Evolutionary conservation across 2,888 invertebrate species (phyloP).

Genomic region (Sisyra nigra): DNA sequence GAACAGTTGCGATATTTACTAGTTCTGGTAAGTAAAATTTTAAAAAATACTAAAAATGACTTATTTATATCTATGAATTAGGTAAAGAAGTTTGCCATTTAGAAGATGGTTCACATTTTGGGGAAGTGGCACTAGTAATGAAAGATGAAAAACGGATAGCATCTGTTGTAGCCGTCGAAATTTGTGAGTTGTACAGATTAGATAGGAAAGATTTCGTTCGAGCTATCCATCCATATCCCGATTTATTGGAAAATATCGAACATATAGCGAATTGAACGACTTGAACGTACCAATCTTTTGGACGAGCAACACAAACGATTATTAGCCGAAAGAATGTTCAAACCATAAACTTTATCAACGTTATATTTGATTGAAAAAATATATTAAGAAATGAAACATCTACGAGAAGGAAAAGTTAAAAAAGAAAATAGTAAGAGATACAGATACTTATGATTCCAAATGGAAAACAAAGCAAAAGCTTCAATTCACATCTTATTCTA

Average conservation of each 20-base stretch:
- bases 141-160: constrained; percentile 23
- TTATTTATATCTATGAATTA: constrained; percentile 19
- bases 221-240: constrained; percentile 27
- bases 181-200: constrained; percentile 26
- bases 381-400: no score
- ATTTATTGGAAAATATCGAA: constrained; percentile 29
- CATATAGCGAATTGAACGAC: constrained; percentile 29
- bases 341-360: no score
- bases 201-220: constrained; percentile 25
- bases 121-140: constrained; percentile 29
- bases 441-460: no score
- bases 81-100: constrained; percentile 28
- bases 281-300: constrained; percentile 20
- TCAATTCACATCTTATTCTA: no score
- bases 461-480: no score
- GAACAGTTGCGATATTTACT: constrained; percentile 36
- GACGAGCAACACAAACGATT: no score
- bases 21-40: constrained; percentile 21
- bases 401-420: no score
- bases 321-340: no score
- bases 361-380: no score
- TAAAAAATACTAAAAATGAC: no score
- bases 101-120: constrained; percentile 38
- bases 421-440: no score
- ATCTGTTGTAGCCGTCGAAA: constrained; percentile 26